These are phyloP conservation scores for Mesoclemmys tuberculata DNA, from an alignment of 2,113 vertebrate species.

Conservation along the genomic window DNA sequence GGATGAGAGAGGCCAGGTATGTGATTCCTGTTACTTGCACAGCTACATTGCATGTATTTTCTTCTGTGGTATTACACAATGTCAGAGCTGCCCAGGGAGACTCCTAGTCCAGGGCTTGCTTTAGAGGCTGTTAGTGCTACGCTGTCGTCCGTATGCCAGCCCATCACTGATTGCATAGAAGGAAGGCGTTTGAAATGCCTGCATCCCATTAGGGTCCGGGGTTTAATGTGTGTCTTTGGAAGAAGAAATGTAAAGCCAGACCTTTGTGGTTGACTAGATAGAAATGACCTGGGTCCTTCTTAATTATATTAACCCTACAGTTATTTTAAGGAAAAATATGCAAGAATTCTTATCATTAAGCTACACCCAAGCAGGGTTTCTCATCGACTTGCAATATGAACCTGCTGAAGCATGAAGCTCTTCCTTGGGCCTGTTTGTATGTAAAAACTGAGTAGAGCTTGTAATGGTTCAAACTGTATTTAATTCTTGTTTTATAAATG, in stretches of 20 bases:
- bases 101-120: accelerated
- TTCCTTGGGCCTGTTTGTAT: slow-evolving; percentile 68
- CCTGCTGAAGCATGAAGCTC: slow-evolving; percentile 75
- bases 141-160: accelerated
- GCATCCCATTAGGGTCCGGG: background rate
- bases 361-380: slow-evolving; percentile 30
- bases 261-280: background rate
- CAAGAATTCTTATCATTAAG: slow-evolving; percentile 55
- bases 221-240: background rate
- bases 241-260: background rate
- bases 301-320: background rate
- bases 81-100: background rate
- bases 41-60: background rate
- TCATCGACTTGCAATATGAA: slow-evolving; percentile 65
- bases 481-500: slow-evolving; percentile 85
- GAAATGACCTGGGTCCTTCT: slow-evolving; percentile 21
- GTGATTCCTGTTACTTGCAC: background rate
- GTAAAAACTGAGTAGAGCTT: slow-evolving; percentile 80
- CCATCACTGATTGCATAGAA: background rate
- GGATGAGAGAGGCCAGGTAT: background rate
- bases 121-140: background rate
- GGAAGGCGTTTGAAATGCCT: background rate
- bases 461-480: slow-evolving; percentile 81
- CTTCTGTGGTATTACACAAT: background rate
- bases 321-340: slow-evolving; percentile 4